Base-by-base conservation (phyloP, 2,888 invertebrate genomes). In the Empis stercorea region DNA sequence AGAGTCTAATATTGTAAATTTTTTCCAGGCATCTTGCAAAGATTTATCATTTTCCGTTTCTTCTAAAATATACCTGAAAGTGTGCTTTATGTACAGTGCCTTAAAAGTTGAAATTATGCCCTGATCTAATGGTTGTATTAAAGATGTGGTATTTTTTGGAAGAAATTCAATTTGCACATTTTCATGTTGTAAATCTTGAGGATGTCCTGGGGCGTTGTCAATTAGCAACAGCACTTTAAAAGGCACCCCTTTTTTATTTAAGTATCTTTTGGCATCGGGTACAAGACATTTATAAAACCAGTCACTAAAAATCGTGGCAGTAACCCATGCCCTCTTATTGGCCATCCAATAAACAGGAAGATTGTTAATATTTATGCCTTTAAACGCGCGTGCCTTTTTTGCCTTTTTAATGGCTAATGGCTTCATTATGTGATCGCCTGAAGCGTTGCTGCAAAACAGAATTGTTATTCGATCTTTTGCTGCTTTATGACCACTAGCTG, bases 51-150 rank as follows among this genome's bases (percentile, higher is more conserved):
- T 20, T 32, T 32, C 32, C 14, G 50, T 38, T 50, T 51, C 44
- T 16, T 52, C 44, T 47, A 54, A 51, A 51, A 51, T 51, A 38
- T 51, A 49, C 38, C 23, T 32, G 37, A 53, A 55, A 27, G 47
- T 41, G 43, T 39, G 42, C 43, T 54, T 57, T 2, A 58, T 44
- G 47, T 58, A 61, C 40, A 55, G 51, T 42, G 54, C 54, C 48
- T 58, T 60, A 51, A 61, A 61, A 42, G 56, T 55, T 49, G 56
- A 47, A 49, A 58, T 59, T 45, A 58, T 58, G 39, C 57, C 57
- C 52, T 61, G 57, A 50, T 59, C 55, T 48, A 59, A 32, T 32
- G 44, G 57, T 52, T 60, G 58, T 43, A 60, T 46, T n/a, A 58
- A 45, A 43, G 54, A 54, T 44, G 55, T 57, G n/a, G 56, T 59